Conservation (phyloP, 2,113 vertebrate genomes). For the Larimichthys crocea region DNA sequence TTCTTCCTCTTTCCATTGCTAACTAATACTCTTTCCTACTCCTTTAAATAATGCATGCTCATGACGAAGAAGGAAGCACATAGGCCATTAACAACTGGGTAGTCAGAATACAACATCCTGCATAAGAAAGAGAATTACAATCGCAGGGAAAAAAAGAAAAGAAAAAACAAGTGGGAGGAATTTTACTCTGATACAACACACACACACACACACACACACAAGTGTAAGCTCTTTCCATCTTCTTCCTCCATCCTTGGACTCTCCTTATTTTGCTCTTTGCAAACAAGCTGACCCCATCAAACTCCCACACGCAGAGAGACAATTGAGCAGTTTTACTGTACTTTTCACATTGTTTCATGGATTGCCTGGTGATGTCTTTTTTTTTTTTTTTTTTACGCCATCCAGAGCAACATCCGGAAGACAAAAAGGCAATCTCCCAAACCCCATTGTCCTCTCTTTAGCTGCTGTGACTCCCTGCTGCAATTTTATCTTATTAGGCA, state of each 20-base stretch:
- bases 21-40: constrained; percentile 45
- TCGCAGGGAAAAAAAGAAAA: not conserved
- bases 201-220: no score
- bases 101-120: constrained; percentile 65
- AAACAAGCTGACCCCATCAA: constrained; percentile 35
- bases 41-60: constrained; percentile 72
- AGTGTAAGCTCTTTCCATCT: constrained; percentile 8
- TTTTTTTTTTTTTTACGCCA: not conserved
- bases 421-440: constrained; percentile 9
- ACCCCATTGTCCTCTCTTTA: constrained; percentile 41
- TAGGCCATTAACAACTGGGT: constrained; percentile 60
- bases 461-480: constrained; percentile 40
- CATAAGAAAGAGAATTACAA: constrained; percentile 38
- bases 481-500: constrained; percentile 66
- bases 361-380: not conserved
- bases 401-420: constrained; percentile 5
- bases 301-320: constrained; percentile 17
- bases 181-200: constrained; percentile 32
- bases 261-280: not conserved
- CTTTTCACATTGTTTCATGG: not conserved
- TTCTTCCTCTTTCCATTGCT: constrained; percentile 43
- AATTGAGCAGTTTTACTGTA: not conserved
- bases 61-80: constrained; percentile 55
- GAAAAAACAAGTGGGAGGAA: constrained; percentile 21
- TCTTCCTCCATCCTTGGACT: constrained; percentile 15